A percentile compares a stretch with the other conserved stretches of the same genome.
These are phyloP conservation scores for Andrena bicolor DNA, from an alignment of 2,888 invertebrate genomes.

Conservation along the genomic window DNA sequence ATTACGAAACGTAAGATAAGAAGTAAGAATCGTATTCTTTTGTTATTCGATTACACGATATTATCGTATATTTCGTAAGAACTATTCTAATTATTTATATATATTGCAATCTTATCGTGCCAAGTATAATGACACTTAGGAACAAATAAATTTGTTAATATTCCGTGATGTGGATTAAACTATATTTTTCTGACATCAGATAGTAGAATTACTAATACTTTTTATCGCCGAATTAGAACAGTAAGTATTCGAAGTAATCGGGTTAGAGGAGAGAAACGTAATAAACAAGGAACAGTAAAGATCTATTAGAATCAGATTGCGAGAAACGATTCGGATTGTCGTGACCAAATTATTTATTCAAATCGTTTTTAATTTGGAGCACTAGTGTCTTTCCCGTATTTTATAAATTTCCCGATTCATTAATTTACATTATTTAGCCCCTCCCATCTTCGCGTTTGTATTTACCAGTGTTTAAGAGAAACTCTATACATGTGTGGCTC, in stretches of 20 bases:
- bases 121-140: background rate
- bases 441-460: background rate
- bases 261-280: background rate
- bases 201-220: background rate
- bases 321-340: background rate
- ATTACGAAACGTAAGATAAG: background rate
- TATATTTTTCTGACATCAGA: conserved; percentile 1
- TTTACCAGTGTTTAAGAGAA: background rate
- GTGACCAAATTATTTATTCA: background rate
- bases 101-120: conserved; percentile 9
- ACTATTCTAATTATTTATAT: conserved; percentile 2
- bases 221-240: background rate
- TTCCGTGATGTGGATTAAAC: background rate
- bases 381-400: background rate
- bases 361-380: background rate
- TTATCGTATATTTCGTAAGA: conserved; percentile 8
- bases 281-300: background rate
- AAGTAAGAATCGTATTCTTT: conserved; percentile 14
- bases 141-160: conserved; percentile 15
- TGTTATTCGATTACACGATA: background rate
- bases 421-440: conserved; percentile 3
- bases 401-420: background rate
- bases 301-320: background rate
- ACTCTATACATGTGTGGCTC: conserved; percentile 2
- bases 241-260: background rate